Percentiles rank a stretch among this genome's conserved stretches.
These are phyloP conservation scores for Gavialis gangeticus DNA, from an alignment of 2,113 vertebrate genomes.

Conservation along the genomic window DNA sequence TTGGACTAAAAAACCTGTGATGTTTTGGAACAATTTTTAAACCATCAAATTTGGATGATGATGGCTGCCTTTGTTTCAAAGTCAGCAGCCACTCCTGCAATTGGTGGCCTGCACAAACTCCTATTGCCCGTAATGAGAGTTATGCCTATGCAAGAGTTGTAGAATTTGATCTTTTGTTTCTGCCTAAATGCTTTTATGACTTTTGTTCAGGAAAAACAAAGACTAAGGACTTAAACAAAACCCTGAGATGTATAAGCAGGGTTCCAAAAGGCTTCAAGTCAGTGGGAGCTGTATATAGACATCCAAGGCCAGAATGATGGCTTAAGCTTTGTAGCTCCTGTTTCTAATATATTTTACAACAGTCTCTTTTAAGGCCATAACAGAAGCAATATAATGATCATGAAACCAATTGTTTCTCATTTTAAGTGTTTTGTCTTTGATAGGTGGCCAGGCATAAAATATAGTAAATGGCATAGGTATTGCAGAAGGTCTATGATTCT, in stretches of 20 bases:
- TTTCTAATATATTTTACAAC: neutral
- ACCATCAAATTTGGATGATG: neutral
- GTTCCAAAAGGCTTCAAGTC: neutral
- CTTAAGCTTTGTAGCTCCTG: neutral
- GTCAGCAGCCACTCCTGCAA: neutral
- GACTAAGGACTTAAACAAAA: neutral
- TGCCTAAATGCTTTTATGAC: neutral
- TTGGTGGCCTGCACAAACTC: neutral
- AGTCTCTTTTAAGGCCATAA: neutral
- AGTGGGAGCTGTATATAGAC: neutral
- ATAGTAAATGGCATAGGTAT: neutral
- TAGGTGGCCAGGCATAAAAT: neutral
- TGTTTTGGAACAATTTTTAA: constrained; percentile 6
- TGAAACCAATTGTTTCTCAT: neutral
- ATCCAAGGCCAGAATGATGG: neutral
- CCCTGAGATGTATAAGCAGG: rapidly evolving
- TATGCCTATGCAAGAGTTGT: neutral
- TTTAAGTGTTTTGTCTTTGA: constrained; percentile 58
- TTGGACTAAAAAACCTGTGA: neutral
- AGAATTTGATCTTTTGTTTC: neutral
- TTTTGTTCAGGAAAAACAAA: neutral
- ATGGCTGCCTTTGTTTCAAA: neutral
- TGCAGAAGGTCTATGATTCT: neutral
- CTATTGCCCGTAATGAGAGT: neutral
- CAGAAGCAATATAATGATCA: neutral